Evolutionary conservation across 2,113 vertebrate species (phyloP).

Genomic region (Psammodynastes pulverulentus): DNA sequence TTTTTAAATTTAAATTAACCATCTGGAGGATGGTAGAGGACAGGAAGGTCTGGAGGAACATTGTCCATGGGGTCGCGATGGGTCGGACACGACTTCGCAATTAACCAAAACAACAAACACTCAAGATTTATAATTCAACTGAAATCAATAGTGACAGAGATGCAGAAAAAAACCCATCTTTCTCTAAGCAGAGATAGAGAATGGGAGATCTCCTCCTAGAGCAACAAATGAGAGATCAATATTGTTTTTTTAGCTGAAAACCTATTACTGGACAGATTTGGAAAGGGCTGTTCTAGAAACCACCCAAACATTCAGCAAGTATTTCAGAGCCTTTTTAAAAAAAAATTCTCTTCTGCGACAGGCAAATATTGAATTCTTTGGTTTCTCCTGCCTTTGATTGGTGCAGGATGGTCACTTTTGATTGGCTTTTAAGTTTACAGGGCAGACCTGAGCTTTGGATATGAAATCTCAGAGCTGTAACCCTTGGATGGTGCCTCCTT

Average conservation of each 20-base stretch:
- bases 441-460: neutral
- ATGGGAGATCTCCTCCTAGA: neutral
- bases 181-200: neutral
- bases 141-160: neutral
- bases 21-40: too few species aligned
- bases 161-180: neutral
- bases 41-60: too few species aligned
- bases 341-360: neutral
- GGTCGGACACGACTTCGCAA: too few species aligned
- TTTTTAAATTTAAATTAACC: neutral
- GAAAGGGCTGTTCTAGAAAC: neutral
- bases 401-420: neutral
- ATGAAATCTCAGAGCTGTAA: neutral
- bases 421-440: neutral
- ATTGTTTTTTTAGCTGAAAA: neutral
- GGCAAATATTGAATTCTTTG: neutral
- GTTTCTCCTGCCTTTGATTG: neutral
- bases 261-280: neutral
- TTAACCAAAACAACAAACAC: too few species aligned
- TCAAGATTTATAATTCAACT: neutral
- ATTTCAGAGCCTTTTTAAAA: neutral
- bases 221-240: neutral
- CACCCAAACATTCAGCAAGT: neutral
- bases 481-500: neutral
- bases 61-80: too few species aligned